phyloP scores from a whole-genome alignment of 2,888 invertebrate species.

The Frankliniella fusca region DNA sequence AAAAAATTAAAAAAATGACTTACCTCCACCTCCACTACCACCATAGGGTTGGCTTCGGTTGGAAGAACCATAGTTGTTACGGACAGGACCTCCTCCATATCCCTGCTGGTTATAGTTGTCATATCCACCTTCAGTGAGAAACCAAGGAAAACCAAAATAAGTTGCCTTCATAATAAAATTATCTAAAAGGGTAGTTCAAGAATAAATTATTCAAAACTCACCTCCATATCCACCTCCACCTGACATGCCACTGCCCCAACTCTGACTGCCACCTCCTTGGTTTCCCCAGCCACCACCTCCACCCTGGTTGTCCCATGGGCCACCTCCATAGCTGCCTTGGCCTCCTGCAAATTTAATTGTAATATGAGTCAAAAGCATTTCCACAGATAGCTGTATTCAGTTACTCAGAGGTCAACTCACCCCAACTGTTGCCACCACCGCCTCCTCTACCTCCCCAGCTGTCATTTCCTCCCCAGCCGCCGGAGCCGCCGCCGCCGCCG shows the following conservation, averaged over 20 bases:
- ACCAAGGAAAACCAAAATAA: background rate
- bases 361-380: background rate
- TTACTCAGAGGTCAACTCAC: background rate
- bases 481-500: constrained; percentile 6
- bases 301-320: background rate
- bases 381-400: background rate
- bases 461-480: background rate
- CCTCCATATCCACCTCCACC: background rate
- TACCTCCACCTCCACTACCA: background rate
- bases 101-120: background rate
- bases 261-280: background rate
- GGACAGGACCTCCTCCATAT: background rate
- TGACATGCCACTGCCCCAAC: background rate
- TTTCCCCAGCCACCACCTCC: constrained; percentile 1
- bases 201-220: background rate
- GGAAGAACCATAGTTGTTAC: background rate
- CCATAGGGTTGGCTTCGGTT: constrained; percentile 14
- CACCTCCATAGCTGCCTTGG: background rate
- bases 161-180: background rate
- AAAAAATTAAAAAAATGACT: too few relatives aligned
- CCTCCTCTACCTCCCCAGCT: background rate
- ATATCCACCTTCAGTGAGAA: background rate
- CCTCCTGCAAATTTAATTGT: background rate
- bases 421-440: constrained; percentile 12
- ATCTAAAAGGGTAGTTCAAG: background rate